These are phyloP conservation scores for Marronus borbonicus DNA, from an alignment of 2,888 invertebrate species.

Conservation along the genomic window DNA sequence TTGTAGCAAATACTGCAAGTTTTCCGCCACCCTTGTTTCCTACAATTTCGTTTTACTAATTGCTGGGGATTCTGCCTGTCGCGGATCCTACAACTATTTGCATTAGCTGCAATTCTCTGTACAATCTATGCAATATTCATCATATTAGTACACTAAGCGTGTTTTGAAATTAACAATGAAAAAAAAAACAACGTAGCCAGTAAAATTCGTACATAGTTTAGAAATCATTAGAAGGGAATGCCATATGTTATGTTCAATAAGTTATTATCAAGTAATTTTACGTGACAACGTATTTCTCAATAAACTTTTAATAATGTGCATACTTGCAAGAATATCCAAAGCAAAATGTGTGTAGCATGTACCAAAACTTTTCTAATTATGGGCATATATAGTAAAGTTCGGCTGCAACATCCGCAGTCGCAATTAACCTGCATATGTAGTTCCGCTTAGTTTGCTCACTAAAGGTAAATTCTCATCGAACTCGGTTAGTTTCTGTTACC, in stretches of 20 bases:
- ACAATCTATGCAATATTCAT: too few species aligned
- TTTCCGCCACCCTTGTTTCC: too few species aligned
- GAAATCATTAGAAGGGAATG: too few species aligned
- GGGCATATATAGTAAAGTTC: neutral
- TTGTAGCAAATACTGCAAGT: too few species aligned
- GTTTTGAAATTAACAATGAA: too few species aligned
- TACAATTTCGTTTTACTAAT: too few species aligned
- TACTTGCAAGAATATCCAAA: neutral
- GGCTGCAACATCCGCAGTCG: neutral
- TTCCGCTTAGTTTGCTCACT: neutral
- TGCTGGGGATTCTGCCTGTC: too few species aligned
- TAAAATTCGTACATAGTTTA: too few species aligned
- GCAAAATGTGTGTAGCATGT: neutral
- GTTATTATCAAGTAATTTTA: neutral
- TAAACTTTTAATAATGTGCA: neutral
- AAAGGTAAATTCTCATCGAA: neutral
- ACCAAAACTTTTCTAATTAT: neutral
- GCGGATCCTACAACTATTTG: too few species aligned
- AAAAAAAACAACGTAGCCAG: too few species aligned
- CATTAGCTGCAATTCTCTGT: too few species aligned
- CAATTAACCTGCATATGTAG: neutral
- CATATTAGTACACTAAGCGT: too few species aligned
- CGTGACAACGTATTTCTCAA: neutral
- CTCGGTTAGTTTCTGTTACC: slow-evolving; percentile 1
- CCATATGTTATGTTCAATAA: neutral